Percentiles rank a stretch among this genome's conserved stretches.
Evolutionary conservation across 2,888 invertebrate species (phyloP).

Genomic region (Drosophila kuntzei): DNA sequence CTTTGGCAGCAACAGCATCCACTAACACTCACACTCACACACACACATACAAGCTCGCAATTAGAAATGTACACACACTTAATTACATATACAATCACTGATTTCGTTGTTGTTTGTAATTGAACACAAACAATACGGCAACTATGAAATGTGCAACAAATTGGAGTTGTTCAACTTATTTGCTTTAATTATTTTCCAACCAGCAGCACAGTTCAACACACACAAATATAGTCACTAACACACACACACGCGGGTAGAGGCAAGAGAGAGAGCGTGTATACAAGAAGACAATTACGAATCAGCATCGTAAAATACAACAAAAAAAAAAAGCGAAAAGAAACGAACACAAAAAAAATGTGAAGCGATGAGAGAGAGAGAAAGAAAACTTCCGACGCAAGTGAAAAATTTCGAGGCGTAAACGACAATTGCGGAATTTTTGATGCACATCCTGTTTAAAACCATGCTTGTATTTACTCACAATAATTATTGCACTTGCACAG

Average conservation of each 20-base stretch:
- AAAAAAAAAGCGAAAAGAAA: no score
- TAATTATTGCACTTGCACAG: constrained; percentile 76
- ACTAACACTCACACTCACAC: constrained; percentile 29
- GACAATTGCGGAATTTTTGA: constrained; percentile 22
- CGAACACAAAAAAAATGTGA: constrained; percentile 44
- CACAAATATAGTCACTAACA: constrained; percentile 36
- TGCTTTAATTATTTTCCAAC: constrained; percentile 74
- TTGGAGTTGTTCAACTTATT: constrained; percentile 64
- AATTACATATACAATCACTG: constrained; percentile 32
- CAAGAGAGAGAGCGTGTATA: constrained; percentile 65
- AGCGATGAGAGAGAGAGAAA: constrained; percentile 41
- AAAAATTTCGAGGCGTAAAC: constrained; percentile 63
- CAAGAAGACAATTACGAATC: constrained; percentile 79
- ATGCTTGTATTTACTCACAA: constrained; percentile 64
- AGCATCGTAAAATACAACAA: constrained; percentile 76
- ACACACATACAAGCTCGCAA: constrained; percentile 1
- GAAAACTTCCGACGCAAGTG: constrained; percentile 68
- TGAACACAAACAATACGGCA: constrained; percentile 27
- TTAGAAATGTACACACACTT: constrained; percentile 18
- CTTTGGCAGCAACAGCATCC: constrained; percentile 61
- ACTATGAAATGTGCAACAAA: constrained; percentile 62
- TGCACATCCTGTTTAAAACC: constrained; percentile 40
- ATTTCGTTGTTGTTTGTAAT: constrained; percentile 41
- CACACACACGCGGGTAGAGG: constrained; percentile 25
- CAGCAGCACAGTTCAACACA: constrained; percentile 44